Base-by-base conservation (phyloP, 2,888 invertebrate genomes). In the Teleiodes luculella region DNA sequence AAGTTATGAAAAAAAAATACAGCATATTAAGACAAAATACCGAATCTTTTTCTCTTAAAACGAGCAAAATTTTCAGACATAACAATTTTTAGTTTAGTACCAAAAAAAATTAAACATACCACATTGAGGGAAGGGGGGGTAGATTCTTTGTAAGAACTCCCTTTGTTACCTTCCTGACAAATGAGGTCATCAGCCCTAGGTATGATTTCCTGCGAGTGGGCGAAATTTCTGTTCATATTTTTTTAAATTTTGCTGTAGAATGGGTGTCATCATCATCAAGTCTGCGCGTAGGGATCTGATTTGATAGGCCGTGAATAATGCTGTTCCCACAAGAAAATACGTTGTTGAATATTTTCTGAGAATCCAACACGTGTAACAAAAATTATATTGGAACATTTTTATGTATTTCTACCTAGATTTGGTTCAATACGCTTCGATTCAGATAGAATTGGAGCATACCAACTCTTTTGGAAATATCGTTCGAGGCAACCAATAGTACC, bases 121-220 rank as follows among this genome's bases (percentile, higher is more conserved):
- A n/a, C n/a, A 33, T 6, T 11, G 11, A 6, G 1, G n/a, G 56
- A 58, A 61, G 59, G 52, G 57, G 59, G 56, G 58, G 57, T 60
- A 60, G 58, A 55, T 54, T 55, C 53, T 47, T 39, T 54, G 55
- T 59, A 60, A 56, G 55, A 56, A 60, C 52, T 56, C 52, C 54
- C 54, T 58, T 61, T 65, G 59, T 66, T 64, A 58, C 56, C 54
- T 50, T 30, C 50, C 52, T 61, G 56, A 62, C 62, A 62, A 67
- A 64, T 62, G 64, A 60, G 59, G 50, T 54, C 58, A 57, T 65
- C 60, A 63, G 64, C 53, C 56, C 54, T 56, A 48, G 54, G 49
- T 55, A 49, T 55, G 58, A 58, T 57, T 56, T 58, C 50, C 59
- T 57, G 53, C 0, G 35, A 18, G 35, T n/a, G 20, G 18, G 43